Evolutionary conservation across 2,797 vertebrate genomes (phyloP).

Genomic region (Okamejei kenojei): DNA sequence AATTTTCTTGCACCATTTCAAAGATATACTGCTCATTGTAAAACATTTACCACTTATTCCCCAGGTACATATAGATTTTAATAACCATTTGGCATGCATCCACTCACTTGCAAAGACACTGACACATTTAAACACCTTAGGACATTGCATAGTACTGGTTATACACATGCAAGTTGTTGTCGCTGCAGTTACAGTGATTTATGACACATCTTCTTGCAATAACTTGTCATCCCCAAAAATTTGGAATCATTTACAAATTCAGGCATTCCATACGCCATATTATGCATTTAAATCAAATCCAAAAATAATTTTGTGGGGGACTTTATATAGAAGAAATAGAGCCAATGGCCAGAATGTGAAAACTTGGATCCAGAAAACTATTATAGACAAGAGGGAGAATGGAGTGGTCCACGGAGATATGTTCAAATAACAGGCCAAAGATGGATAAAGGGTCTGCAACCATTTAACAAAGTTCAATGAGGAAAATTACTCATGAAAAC

Average conservation of each 20-base stretch:
- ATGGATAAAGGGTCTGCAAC: neutral
- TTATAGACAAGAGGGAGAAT: neutral
- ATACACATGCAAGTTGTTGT: slow-evolving; percentile 4
- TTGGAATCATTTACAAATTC: neutral
- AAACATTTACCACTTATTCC: slow-evolving; percentile 23
- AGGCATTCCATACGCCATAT: neutral
- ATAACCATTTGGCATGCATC: slow-evolving; percentile 19
- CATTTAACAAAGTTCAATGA: neutral
- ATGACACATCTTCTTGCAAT: neutral
- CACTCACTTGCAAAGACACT: neutral
- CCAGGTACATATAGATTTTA: slow-evolving; percentile 1
- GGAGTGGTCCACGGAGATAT: neutral
- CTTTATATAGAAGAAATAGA: neutral
- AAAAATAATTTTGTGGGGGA: neutral
- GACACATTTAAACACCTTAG: neutral
- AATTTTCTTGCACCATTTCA: neutral
- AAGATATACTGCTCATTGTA: slow-evolving; percentile 18
- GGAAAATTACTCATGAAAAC: neutral
- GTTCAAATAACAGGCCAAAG: neutral
- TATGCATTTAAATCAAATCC: neutral
- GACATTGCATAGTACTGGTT: neutral
- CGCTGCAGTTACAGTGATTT: neutral
- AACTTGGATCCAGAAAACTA: neutral
- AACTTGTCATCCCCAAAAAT: neutral
- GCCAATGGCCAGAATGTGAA: neutral